phyloP scores from a whole-genome alignment of 2,113 vertebrate genomes.

The Chloroceryle aenea region DNA sequence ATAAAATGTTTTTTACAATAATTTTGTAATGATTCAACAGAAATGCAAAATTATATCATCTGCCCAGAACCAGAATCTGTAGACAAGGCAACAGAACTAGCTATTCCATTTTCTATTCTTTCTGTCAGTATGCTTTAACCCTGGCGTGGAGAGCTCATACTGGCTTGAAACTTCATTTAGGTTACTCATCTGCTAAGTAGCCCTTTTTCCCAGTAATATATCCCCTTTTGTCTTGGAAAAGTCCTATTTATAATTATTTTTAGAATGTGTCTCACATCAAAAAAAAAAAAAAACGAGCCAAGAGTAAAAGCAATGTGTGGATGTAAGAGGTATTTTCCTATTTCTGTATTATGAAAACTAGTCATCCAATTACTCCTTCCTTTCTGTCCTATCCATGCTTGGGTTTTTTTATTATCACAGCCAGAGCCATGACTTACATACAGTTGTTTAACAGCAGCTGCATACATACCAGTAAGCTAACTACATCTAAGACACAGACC shows the following conservation, averaged over 20 bases:
- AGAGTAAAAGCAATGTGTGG: background rate
- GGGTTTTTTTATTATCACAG: background rate
- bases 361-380: background rate
- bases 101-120: background rate
- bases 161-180: background rate
- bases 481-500: background rate
- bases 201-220: background rate
- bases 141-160: background rate
- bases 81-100: background rate
- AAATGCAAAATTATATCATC: background rate
- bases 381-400: background rate
- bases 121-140: background rate
- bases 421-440: background rate
- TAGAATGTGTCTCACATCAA: background rate
- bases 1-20: background rate
- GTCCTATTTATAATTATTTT: background rate
- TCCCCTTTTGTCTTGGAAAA: fast-evolving
- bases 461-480: background rate
- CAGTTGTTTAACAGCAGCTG: background rate
- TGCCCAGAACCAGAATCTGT: background rate
- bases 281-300: too few relatives aligned
- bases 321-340: background rate
- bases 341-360: background rate
- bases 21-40: background rate
- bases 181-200: background rate